Conservation (phyloP, 2,113 vertebrate genomes). For the Psilopsiagon aurifrons region DNA sequence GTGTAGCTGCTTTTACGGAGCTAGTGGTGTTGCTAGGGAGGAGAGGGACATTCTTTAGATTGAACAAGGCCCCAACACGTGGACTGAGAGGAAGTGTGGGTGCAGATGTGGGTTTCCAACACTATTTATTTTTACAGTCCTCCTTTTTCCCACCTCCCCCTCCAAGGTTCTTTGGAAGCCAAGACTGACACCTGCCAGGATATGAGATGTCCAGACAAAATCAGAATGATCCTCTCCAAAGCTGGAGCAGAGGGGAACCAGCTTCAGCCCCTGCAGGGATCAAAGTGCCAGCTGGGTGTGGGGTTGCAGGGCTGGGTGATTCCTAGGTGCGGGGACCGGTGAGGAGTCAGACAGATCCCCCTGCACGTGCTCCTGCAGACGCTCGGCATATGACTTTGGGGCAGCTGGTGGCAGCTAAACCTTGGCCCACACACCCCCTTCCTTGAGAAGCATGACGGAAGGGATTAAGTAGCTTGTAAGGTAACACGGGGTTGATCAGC, state of each 20-base stretch:
- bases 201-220: constrained; percentile 65
- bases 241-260: neutral
- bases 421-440: constrained; percentile 31
- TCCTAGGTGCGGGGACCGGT: constrained; percentile 38
- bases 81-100: neutral
- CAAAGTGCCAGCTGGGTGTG: constrained; percentile 63
- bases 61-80: neutral
- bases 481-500: constrained; percentile 59
- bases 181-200: constrained; percentile 77
- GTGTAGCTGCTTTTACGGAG: neutral
- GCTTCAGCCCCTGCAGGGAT: constrained; percentile 46
- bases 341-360: constrained; percentile 65
- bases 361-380: constrained; percentile 18
- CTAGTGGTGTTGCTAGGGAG: neutral
- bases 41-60: neutral
- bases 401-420: constrained; percentile 54
- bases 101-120: neutral
- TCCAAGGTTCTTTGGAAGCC: neutral
- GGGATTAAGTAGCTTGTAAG: constrained; percentile 69
- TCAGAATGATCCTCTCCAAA: constrained; percentile 64
- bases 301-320: constrained; percentile 12
- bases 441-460: constrained; percentile 63
- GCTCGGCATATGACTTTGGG: constrained; percentile 21
- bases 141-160: neutral
- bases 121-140: constrained; percentile 51